Evolutionary conservation across 2,113 vertebrate species (phyloP).

Genomic region (Gnathonemus echidnorhynchus): DNA sequence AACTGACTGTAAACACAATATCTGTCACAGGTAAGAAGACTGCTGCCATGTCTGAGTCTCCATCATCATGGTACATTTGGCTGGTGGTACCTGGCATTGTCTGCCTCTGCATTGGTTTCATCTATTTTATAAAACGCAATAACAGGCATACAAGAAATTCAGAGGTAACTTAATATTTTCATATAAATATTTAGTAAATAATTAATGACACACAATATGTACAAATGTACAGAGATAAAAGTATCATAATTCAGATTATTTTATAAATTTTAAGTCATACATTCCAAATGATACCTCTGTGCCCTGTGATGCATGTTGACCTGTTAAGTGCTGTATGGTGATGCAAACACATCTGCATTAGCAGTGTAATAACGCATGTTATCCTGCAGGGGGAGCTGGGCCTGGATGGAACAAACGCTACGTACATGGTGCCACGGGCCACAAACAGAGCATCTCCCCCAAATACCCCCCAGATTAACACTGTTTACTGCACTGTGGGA

Average conservation of each 20-base stretch:
- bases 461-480: background rate
- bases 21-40: background rate
- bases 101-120: background rate
- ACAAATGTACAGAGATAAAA: background rate
- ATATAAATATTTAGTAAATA: background rate
- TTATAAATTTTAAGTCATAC: background rate
- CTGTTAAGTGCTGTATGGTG: background rate
- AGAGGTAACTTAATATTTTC: background rate
- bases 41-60: rapidly evolving
- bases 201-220: background rate
- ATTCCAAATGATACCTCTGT: background rate
- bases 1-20: background rate
- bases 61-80: background rate
- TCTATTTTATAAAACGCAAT: background rate
- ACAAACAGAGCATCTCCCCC: background rate
- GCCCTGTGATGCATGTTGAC: background rate
- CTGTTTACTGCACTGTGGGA: conserved; percentile 10
- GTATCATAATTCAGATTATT: background rate
- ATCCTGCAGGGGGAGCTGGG: background rate
- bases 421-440: rapidly evolving
- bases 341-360: background rate
- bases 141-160: background rate
- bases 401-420: background rate
- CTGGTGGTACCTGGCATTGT: background rate
- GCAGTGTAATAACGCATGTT: background rate